Evolutionary conservation across 2,113 vertebrate genomes (phyloP).

Genomic region (Megatriorchis doriae): DNA sequence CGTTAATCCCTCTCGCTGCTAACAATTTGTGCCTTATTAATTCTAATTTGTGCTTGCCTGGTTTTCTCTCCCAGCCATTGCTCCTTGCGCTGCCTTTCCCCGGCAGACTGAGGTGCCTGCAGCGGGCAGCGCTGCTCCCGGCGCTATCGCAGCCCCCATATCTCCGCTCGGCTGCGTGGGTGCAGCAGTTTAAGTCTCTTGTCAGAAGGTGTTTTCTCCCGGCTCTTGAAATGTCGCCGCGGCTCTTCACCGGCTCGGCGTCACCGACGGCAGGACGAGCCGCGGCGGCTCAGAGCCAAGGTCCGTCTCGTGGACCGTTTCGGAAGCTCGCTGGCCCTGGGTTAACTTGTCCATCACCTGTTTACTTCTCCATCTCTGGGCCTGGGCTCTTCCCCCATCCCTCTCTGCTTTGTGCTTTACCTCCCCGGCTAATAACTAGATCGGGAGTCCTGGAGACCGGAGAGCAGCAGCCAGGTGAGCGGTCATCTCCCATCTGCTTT

Average conservation of each 20-base stretch:
- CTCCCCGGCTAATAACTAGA: neutral
- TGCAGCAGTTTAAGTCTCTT: neutral
- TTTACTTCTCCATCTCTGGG: neutral
- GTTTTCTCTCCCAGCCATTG: neutral
- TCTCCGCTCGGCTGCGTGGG: neutral
- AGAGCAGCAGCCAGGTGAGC: neutral
- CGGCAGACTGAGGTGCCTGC: neutral
- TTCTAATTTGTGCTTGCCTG: neutral
- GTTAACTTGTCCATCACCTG: neutral
- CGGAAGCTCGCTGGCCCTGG: neutral
- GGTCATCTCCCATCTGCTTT: neutral
- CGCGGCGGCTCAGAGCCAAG: neutral
- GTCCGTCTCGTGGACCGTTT: rapidly evolving
- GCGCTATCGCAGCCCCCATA: neutral
- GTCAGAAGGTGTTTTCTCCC: neutral
- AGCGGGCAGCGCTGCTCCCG: neutral
- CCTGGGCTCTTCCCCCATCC: neutral
- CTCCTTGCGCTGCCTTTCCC: neutral
- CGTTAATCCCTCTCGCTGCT: neutral
- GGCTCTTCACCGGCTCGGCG: neutral
- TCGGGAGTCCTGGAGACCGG: neutral
- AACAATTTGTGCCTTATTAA: constrained; percentile 10
- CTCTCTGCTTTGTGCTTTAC: neutral
- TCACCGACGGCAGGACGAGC: neutral
- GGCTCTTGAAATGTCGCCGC: neutral